Evolutionary conservation across 2,888 invertebrate species (phyloP).

Genomic region (Rhaphigaster nebulosa): DNA sequence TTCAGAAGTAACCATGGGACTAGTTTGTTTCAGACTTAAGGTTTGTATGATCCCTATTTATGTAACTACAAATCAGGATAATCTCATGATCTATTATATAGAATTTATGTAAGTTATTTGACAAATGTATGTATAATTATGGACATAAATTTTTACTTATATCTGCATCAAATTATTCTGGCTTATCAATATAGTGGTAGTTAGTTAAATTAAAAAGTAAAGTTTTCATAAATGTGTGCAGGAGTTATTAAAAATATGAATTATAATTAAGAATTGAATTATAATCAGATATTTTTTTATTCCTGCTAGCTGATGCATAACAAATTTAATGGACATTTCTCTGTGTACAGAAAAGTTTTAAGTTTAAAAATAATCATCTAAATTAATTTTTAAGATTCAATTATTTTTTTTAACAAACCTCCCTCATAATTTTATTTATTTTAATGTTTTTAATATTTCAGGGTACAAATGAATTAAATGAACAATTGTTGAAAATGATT

Average conservation of each 20-base stretch:
- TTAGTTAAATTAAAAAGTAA: neutral
- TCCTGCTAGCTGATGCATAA: neutral
- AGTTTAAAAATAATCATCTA: neutral
- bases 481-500: slow-evolving; percentile 83
- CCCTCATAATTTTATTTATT: neutral
- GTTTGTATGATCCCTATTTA: slow-evolving; percentile 67
- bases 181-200: neutral
- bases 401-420: neutral
- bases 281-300: too few species aligned
- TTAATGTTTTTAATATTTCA: slow-evolving; percentile 67
- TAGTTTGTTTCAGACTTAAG: slow-evolving; percentile 96
- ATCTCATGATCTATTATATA: neutral
- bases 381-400: neutral
- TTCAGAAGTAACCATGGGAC: slow-evolving; percentile 90
- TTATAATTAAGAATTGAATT: neutral
- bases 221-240: too few species aligned
- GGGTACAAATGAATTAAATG: slow-evolving; percentile 86
- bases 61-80: neutral
- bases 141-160: neutral
- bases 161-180: neutral
- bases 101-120: neutral
- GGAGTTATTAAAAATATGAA: neutral
- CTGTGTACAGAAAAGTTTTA: neutral
- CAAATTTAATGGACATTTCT: neutral
- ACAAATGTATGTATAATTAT: too few species aligned